Evolutionary conservation across 1,140 invertebrate genomes (phyloP).

Genomic region (Cheumatopsyche charites): DNA sequence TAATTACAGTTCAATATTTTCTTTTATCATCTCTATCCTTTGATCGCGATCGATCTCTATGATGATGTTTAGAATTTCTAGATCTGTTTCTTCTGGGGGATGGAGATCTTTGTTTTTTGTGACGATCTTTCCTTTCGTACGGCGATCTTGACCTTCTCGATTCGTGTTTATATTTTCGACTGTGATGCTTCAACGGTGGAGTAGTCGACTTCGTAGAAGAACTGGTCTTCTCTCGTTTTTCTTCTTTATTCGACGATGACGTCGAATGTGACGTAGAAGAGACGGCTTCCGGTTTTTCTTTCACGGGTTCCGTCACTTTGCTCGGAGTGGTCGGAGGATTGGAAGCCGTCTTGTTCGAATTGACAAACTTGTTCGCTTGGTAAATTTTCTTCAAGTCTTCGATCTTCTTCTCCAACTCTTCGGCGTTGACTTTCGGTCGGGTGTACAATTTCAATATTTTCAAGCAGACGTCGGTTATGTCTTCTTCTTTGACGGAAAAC

Average conservation of each 20-base stretch:
- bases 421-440: slow-evolving; percentile 73
- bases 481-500: slow-evolving; percentile 82
- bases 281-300: slow-evolving; percentile 59
- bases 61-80: slow-evolving; percentile 57
- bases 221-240: slow-evolving; percentile 43
- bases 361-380: slow-evolving; percentile 58
- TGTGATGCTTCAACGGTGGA: slow-evolving; percentile 54
- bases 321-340: slow-evolving; percentile 53
- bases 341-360: slow-evolving; percentile 52
- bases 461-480: slow-evolving; percentile 85
- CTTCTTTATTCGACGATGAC: slow-evolving; percentile 42
- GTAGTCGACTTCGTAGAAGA: slow-evolving; percentile 44
- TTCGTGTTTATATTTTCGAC: slow-evolving; percentile 58
- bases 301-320: slow-evolving; percentile 54
- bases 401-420: slow-evolving; percentile 57
- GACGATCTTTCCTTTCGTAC: slow-evolving; percentile 59
- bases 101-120: slow-evolving; percentile 57
- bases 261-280: slow-evolving; percentile 55
- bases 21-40: slow-evolving; percentile 59
- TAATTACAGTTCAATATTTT: slow-evolving; percentile 53
- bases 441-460: slow-evolving; percentile 86
- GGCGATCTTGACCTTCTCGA: slow-evolving; percentile 56
- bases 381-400: slow-evolving; percentile 56
- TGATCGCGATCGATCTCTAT: slow-evolving; percentile 59
- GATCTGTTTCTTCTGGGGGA: slow-evolving; percentile 30